A percentile compares a stretch with the other conserved stretches of the same genome.
These are phyloP conservation scores for Squalus acanthias DNA, from an alignment of 2,797 vertebrate species.

Conservation along the genomic window DNA sequence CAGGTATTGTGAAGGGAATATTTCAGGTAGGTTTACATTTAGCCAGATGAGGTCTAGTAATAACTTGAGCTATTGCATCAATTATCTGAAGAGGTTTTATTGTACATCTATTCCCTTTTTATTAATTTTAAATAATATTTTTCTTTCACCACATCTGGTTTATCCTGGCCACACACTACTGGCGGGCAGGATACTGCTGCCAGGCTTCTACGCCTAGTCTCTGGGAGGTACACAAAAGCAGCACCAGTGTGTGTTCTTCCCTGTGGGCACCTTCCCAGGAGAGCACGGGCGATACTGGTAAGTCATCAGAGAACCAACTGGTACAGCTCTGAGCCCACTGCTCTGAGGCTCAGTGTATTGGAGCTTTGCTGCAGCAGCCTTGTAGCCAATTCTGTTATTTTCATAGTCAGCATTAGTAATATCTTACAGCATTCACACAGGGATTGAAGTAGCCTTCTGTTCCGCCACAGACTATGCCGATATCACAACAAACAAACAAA, in stretches of 20 bases:
- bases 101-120: not conserved
- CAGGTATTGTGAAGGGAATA: not conserved
- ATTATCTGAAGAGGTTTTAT: not conserved
- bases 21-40: not conserved
- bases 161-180: not conserved
- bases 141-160: not conserved
- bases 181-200: not conserved
- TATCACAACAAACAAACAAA: not conserved
- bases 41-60: not conserved
- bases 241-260: not conserved
- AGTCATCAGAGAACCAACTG: not conserved
- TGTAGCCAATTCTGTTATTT: not conserved
- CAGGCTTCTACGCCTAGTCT: not conserved
- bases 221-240: not conserved
- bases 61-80: not conserved
- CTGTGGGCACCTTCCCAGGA: not conserved
- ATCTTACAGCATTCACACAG: not conserved
- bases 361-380: not conserved
- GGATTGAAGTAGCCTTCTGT: not conserved
- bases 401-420: not conserved
- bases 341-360: not conserved
- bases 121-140: not conserved
- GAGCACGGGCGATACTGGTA: not conserved
- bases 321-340: not conserved
- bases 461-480: not conserved